Percentiles rank a stretch among this genome's conserved stretches.
Conservation (phyloP, 2,113 vertebrate genomes). For the Pholis gunnellus region DNA sequence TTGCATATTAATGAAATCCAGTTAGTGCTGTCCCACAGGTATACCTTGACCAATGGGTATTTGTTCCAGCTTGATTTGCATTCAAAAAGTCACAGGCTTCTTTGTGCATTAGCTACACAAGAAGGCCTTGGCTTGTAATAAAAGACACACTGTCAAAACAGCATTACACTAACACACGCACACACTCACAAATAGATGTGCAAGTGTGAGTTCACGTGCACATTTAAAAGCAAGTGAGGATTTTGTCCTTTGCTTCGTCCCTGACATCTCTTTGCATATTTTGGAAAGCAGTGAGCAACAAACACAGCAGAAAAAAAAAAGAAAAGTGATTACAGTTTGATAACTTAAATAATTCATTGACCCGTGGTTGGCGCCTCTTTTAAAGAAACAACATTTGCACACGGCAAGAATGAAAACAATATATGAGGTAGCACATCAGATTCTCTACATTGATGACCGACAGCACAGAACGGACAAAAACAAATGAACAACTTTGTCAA, state of each 20-base stretch:
- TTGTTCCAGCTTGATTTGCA: constrained; percentile 64
- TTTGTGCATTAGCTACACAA: constrained; percentile 45
- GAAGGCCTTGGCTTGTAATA: constrained; percentile 53
- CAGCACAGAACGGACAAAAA: background rate
- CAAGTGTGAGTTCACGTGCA: background rate
- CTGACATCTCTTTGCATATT: constrained; percentile 34
- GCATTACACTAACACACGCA: background rate
- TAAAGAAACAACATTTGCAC: background rate
- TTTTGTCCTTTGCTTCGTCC: constrained; percentile 43
- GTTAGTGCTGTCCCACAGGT: constrained; percentile 55
- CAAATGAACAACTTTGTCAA: background rate
- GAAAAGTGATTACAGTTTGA: constrained; percentile 18
- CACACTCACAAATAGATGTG: background rate
- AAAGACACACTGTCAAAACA: background rate
- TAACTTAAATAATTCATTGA: constrained; percentile 39
- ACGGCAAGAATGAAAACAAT: background rate
- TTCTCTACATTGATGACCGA: background rate
- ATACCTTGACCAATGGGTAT: constrained; percentile 41
- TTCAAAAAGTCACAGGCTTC: constrained; percentile 52
- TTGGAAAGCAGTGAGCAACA: constrained; percentile 1
- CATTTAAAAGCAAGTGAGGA: constrained; percentile 16
- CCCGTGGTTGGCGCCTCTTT: background rate
- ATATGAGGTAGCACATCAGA: background rate
- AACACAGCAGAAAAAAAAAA: constrained; percentile 8
- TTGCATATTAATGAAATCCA: constrained; percentile 75